Percentiles rank a stretch among this genome's conserved stretches.
Evolutionary conservation across 2,113 vertebrate species (phyloP).

Genomic region (Pantherophis guttatus): DNA sequence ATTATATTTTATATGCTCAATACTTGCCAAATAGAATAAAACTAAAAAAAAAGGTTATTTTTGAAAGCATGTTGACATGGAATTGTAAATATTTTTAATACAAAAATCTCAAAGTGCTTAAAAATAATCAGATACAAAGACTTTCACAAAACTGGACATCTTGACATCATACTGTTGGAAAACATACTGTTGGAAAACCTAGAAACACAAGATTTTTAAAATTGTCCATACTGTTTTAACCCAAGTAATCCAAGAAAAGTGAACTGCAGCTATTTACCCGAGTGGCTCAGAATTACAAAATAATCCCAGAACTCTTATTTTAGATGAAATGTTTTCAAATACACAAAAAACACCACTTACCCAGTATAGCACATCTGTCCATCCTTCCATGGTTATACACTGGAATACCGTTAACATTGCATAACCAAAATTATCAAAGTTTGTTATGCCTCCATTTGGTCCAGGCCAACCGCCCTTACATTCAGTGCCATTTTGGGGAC

Average conservation of each 20-base stretch:
- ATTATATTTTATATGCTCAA: constrained; percentile 10
- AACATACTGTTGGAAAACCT: constrained; percentile 25
- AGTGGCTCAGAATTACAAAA: neutral
- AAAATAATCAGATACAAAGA: constrained; percentile 23
- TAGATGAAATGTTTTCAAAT: neutral
- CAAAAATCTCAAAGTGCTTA: constrained; percentile 33
- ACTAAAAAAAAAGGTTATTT: constrained; percentile 2
- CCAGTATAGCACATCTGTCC: constrained; percentile 99
- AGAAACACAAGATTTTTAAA: constrained; percentile 11
- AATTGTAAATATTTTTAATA: constrained; percentile 23
- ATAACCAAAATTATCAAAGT: constrained; percentile 98
- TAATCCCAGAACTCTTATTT: neutral
- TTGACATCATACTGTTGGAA: neutral
- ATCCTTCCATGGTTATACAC: constrained; percentile 99
- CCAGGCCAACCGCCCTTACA: constrained; percentile 95
- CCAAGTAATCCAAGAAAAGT: constrained; percentile 30
- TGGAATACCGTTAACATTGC: constrained; percentile 99
- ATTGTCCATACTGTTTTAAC: constrained; percentile 28
- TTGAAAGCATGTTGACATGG: constrained; percentile 20
- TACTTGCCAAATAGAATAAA: constrained; percentile 21
- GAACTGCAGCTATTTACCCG: constrained; percentile 26
- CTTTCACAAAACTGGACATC: constrained; percentile 22
- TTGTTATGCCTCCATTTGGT: constrained; percentile 96
- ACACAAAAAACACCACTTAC: constrained; percentile 67
- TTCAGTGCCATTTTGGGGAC: constrained; percentile 86